Conservation (phyloP, 2,797 vertebrate species). For the Myiotriccus ornatus region DNA sequence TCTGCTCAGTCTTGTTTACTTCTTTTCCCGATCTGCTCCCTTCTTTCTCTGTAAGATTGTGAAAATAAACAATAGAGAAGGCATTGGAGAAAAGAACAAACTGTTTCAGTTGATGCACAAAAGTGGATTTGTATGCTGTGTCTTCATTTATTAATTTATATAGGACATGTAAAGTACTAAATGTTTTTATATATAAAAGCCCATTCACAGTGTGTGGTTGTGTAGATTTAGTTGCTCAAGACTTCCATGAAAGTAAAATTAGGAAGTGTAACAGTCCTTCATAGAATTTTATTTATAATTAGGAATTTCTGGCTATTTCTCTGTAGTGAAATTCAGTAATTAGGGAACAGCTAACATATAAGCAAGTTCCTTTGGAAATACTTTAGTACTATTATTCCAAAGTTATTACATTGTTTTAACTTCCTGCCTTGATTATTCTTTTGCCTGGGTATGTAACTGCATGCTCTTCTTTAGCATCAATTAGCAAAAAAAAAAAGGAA, state of each 20-base stretch:
- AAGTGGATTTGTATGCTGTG: neutral
- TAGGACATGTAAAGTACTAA: neutral
- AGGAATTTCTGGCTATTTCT: neutral
- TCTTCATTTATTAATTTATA: neutral
- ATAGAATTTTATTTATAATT: neutral
- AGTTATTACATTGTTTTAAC: neutral
- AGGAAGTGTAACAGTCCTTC: neutral
- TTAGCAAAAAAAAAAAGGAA: neutral
- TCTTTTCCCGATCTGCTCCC: neutral
- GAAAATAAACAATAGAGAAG: neutral
- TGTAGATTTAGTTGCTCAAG: neutral
- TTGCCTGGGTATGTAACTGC: neutral
- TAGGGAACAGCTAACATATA: neutral
- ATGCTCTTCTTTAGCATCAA: neutral
- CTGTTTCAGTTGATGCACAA: neutral
- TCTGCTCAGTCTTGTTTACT: slow-evolving; percentile 1
- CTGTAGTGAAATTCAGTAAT: neutral
- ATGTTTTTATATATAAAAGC: neutral
- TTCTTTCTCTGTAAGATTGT: neutral
- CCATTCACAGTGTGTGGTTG: neutral
- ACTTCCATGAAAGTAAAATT: neutral
- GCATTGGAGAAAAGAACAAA: neutral
- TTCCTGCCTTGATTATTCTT: neutral
- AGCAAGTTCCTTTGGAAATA: neutral
- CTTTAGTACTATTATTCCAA: neutral